Evolutionary conservation across 2,797 vertebrate species (phyloP).

Genomic region (Silurus lanzhouensis): DNA sequence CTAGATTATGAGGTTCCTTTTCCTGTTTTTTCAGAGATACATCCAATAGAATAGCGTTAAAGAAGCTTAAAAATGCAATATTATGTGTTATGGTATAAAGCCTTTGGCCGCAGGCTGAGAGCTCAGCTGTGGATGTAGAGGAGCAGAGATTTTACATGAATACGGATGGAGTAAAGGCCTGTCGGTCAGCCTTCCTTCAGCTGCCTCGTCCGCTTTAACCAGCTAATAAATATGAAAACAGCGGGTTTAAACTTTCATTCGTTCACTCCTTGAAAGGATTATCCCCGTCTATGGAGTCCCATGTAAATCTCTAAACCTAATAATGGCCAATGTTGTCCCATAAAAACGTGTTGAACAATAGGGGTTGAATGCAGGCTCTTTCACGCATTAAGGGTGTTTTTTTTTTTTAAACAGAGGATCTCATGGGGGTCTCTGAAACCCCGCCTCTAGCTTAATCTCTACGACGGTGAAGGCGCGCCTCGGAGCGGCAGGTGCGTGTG

Average conservation of each 20-base stretch:
- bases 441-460: slow-evolving; percentile 75
- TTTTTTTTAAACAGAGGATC: slow-evolving; percentile 78
- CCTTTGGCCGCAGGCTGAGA: background rate
- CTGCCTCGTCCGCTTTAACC: slow-evolving; percentile 82
- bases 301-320: slow-evolving; percentile 79
- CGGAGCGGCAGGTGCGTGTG: slow-evolving; percentile 80
- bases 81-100: background rate
- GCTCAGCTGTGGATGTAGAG: slow-evolving; percentile 6
- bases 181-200: slow-evolving; percentile 68
- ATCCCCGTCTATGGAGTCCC: slow-evolving; percentile 78
- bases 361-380: slow-evolving; percentile 74
- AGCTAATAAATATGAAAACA: slow-evolving; percentile 88
- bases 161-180: slow-evolving; percentile 49
- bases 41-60: background rate
- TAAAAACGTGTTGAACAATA: slow-evolving; percentile 78
- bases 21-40: slow-evolving; percentile 7
- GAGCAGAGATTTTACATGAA: slow-evolving; percentile 34
- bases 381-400: slow-evolving; percentile 78
- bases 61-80: background rate
- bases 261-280: slow-evolving; percentile 76
- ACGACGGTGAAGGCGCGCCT: slow-evolving; percentile 69
- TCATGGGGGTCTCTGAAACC: slow-evolving; percentile 66
- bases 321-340: slow-evolving; percentile 78
- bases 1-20: background rate
- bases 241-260: slow-evolving; percentile 81